Evolutionary conservation across 2,888 invertebrate genomes (phyloP), one percentile per base, ranked within the genome.

Genomic region (Cecidostiba fungosa): DNA sequence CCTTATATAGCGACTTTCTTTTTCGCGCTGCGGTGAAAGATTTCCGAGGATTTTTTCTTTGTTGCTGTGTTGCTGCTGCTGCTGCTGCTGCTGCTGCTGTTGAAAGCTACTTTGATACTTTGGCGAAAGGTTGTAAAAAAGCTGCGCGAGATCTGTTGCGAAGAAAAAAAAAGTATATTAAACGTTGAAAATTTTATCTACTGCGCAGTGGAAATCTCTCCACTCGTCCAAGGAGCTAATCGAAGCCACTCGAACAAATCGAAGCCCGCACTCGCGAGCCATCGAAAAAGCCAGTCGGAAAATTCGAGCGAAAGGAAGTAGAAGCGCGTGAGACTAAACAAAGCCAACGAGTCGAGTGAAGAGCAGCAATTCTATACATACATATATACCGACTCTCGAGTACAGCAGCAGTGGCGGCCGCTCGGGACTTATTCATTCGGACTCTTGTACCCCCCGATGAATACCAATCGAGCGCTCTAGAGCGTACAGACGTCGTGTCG

Each of bases 391-490:
- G n/a, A n/a, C 32, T 54, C 59, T 77, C 54, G 32, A 77, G 54
- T 19, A 77, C 59, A 59, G 54, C n/a, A n/a, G n/a, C 59, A 59
- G 54, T 8, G 6, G n/a, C 69, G 23, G 26, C 14, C 74, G 74
- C 74, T 50, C 36, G 39, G 36, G 80, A 80, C 73, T 82, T 82
- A 82, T 76, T 82, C 73, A 82, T 82, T 73, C 81, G 62, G 54
- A 50, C 32, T n/a, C 26, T 12, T 72, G 54, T 23, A 36, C 43
- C 66, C 43, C 29, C 69, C 26, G 59, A 39, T 80, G 80, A 80
- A 80, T 80, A 72, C 72, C 80, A 80, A 80, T 80, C 54, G 80
- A 14, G 19, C 32, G 2, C 19, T 4, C 23, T 19, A 6, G n/a
- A n/a, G 59, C 5, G n/a, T 19, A 19, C 29, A 10, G 29, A 29